Percentiles rank a stretch among this genome's conserved stretches.
phyloP scores from a whole-genome alignment of 2,888 invertebrate species.

The Cacoxenus indagator region DNA sequence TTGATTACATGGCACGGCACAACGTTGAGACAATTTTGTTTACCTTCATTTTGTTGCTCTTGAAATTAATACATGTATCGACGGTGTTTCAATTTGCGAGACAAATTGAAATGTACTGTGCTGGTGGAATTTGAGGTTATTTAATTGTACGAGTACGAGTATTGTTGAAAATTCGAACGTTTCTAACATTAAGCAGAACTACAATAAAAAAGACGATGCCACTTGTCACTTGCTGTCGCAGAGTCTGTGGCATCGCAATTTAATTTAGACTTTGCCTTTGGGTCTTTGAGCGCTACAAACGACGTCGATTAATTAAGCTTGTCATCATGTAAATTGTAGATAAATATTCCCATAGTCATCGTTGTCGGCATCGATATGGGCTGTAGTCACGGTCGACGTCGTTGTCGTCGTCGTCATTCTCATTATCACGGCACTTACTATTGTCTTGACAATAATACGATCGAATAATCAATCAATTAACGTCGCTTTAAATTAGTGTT shows the following conservation, averaged over 20 bases:
- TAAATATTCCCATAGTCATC: slow-evolving; percentile 53
- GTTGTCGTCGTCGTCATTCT: not conserved
- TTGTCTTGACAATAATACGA: slow-evolving; percentile 62
- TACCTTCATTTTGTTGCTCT: not conserved
- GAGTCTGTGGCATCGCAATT: no score
- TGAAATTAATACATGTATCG: not conserved
- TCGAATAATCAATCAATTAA: slow-evolving; percentile 64
- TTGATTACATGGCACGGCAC: slow-evolving; percentile 3
- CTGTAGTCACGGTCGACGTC: no score
- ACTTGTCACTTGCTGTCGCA: no score
- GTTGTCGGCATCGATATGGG: slow-evolving; percentile 21
- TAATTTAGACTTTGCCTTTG: not conserved
- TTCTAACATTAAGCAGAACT: no score
- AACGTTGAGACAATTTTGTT: no score
- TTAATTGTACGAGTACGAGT: no score
- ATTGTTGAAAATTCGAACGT: no score
- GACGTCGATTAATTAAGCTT: slow-evolving; percentile 51
- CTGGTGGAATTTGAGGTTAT: no score
- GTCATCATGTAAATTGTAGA: slow-evolving; percentile 55
- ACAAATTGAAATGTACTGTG: no score
- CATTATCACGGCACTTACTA: slow-evolving; percentile 36
- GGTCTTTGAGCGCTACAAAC: not conserved
- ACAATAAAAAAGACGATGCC: no score
- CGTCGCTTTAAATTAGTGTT: slow-evolving; percentile 56
- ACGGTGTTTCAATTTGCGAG: no score